A percentile compares a stretch with the other conserved stretches of the same genome.
Conservation (phyloP, 1,140 invertebrate genomes). For the Neodiprion fabricii region DNA sequence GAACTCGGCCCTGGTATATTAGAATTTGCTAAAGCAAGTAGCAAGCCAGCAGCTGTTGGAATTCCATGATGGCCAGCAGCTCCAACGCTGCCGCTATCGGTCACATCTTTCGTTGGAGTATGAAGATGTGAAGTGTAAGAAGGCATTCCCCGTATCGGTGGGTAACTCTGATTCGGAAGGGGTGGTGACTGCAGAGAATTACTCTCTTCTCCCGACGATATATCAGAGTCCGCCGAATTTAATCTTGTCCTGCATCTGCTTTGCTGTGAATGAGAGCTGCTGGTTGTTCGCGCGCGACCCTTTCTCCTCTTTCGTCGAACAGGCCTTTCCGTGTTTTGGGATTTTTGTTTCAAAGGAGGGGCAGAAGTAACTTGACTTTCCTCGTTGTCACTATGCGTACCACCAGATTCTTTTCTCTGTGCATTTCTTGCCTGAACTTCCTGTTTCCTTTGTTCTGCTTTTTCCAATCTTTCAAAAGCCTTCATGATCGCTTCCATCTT, state of each 20-base stretch:
- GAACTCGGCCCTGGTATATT: constrained; percentile 49
- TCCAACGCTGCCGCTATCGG: neutral
- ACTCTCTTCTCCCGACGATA: constrained; percentile 74
- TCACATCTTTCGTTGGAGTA: constrained; percentile 41
- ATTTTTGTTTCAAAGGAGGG: constrained; percentile 39
- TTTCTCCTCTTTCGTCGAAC: constrained; percentile 63
- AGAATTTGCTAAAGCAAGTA: constrained; percentile 66
- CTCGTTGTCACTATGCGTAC: constrained; percentile 60
- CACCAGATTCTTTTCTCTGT: constrained; percentile 60
- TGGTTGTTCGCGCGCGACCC: constrained; percentile 69
- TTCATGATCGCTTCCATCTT: constrained; percentile 96
- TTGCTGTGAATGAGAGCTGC: constrained; percentile 58
- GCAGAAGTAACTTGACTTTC: constrained; percentile 40
- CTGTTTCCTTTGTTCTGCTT: constrained; percentile 78
- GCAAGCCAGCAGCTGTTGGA: constrained; percentile 64
- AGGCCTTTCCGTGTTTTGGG: constrained; percentile 58
- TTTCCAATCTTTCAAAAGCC: constrained; percentile 86
- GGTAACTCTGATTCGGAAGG: constrained; percentile 40
- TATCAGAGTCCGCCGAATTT: constrained; percentile 77
- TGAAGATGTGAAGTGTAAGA: constrained; percentile 47
- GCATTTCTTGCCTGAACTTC: constrained; percentile 69
- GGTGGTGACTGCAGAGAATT: constrained; percentile 64
- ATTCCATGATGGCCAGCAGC: constrained; percentile 41
- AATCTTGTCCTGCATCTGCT: constrained; percentile 67
- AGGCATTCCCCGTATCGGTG: constrained; percentile 37